phyloP scores from a whole-genome alignment of 2,888 invertebrate species.

The Limnephilus lunatus region DNA sequence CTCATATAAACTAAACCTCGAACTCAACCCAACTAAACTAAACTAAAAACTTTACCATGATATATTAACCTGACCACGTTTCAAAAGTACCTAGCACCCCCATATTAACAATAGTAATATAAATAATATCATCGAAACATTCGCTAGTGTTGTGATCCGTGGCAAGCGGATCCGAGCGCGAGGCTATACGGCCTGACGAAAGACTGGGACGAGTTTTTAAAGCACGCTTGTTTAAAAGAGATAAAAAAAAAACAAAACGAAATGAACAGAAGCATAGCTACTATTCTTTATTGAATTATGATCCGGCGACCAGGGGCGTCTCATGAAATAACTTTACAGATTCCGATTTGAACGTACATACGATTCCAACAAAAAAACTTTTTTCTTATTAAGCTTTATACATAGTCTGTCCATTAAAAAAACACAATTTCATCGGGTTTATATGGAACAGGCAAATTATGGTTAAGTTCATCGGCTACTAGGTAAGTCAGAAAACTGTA shows the following conservation, averaged over 20 bases:
- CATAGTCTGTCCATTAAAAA: too few relatives aligned
- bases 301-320: constrained; percentile 10
- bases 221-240: constrained; percentile 20
- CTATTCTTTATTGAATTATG: constrained; percentile 46
- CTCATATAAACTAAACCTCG: too few relatives aligned
- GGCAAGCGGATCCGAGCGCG: background rate
- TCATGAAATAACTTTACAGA: background rate
- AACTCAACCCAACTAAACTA: background rate
- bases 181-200: background rate
- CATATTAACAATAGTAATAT: background rate
- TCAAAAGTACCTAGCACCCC: background rate
- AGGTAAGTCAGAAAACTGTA: too few relatives aligned
- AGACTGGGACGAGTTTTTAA: background rate
- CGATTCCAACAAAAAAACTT: background rate
- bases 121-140: background rate
- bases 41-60: background rate
- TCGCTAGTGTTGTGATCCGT: background rate
- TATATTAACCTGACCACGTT: background rate
- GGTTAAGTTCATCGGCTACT: too few relatives aligned
- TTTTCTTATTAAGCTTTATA: too few relatives aligned
- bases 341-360: too few relatives aligned
- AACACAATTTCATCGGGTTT: too few relatives aligned
- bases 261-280: constrained; percentile 43
- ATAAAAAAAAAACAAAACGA: constrained; percentile 24
- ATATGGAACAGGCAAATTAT: too few relatives aligned